Conservation (phyloP, 1,140 invertebrate species). For the Bombus pyrosoma region DNA sequence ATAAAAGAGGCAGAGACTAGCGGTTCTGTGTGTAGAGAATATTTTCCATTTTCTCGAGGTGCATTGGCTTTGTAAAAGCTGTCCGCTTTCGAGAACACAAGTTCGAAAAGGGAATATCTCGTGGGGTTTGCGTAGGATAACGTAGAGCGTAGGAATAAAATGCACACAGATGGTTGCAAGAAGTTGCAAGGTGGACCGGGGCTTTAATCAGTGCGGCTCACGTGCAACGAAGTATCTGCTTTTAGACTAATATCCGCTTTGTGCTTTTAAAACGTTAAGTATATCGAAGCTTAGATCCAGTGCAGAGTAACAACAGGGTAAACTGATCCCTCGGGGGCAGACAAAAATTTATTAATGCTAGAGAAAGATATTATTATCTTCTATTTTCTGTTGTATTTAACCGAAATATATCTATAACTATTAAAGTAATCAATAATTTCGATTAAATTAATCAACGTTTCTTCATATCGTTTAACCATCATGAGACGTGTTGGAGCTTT, state of each 20-base stretch:
- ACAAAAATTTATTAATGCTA: background rate
- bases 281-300: background rate
- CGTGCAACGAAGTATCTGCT: background rate
- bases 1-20: background rate
- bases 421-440: too few species aligned
- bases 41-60: constrained; percentile 26
- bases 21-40: constrained; percentile 1
- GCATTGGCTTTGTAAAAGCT: constrained; percentile 1
- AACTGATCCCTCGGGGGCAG: background rate
- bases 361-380: background rate
- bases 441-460: too few species aligned
- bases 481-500: too few species aligned
- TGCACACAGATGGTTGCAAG: background rate
- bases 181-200: background rate
- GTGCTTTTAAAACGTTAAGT: background rate
- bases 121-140: background rate
- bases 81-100: background rate
- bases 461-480: too few species aligned
- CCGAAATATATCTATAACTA: too few species aligned
- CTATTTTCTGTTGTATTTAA: too few species aligned
- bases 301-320: background rate
- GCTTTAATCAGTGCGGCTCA: background rate
- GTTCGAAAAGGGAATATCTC: background rate
- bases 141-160: too few species aligned
- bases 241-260: background rate